Base-by-base conservation (phyloP, 2,797 vertebrate genomes). In the Eupleurogrammus muticus region DNA sequence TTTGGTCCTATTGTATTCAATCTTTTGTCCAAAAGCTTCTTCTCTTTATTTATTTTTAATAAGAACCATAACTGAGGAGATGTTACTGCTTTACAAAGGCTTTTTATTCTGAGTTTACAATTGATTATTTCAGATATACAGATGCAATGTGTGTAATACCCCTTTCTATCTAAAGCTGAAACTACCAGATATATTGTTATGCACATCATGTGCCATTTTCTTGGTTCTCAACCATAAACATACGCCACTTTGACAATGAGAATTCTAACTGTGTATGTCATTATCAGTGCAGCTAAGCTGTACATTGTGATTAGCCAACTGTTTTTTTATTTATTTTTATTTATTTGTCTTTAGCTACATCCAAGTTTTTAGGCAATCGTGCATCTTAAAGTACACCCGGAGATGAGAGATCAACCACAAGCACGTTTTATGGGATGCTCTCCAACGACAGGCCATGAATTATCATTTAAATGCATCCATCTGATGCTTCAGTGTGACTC, bases 401-500 rank as follows among this genome's bases (percentile, higher is more conserved):
- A 54, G 8, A 55, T 35, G 53, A 14, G 42, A 55, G 52, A 66
- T 55, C 2, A 17, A 20, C 50, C 20, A 28, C 23, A 66, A 50
- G 19, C 17, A 17, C 7, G 24, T 36, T 52, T 32, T 38, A 14
- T 42, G 21, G 49, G 11, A 52, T 59, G 24, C 46, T 71, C 49
- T 28, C 46, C 50, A 75, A 52, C 20, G 65, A 17, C 55, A 65
- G 58, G 6, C 17, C 50, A 50, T 24, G 52, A 14, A 17, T 24
- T 20, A 48, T 48, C 5, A 49, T 20, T 13, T 34, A 17, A 58
- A 35, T 52, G 10, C 1, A 24, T 28, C 9, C 35, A 51, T 70
- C 28, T 64, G 49, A 59, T 35, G 38, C 23, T 57, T 8, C 42
- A 42, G 23, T 10, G 2, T 80, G 57, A 74, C 23, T 73, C 56